Base-by-base conservation (phyloP, 2,888 invertebrate genomes). In the Drosophila quinaria region DNA sequence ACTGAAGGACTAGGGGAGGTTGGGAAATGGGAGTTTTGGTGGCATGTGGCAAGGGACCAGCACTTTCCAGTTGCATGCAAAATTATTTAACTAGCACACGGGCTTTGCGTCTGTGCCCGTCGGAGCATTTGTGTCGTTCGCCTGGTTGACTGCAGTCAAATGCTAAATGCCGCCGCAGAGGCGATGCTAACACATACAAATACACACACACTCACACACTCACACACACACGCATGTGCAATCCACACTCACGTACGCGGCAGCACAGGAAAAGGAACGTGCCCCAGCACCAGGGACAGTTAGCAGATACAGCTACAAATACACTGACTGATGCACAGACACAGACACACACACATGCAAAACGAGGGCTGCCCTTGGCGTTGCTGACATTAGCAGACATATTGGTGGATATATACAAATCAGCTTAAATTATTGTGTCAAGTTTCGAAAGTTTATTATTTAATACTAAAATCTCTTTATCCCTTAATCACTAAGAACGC, bases 111-210 rank as follows among this genome's bases (percentile, higher is more conserved):
- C 65, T 70, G 77, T 70, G 74, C 58, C 70, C 67, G 60, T 54
- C 62, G 80, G 65, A 80, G 81, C 67, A 71, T 75, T 80, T 80
- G 69, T 61, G 68, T 58, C 69, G 75, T 65, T 65, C 71, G 81
- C 78, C 64, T 83, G 65, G 77, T 62, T 83, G 77, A 58, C 72
- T 86, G 74, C 87, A 83, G 89, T 86, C 89, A 88, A 84, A 84
- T 88, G 80, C 87, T 87, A 89, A 84, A 84, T 83, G 87, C 89
- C 87, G 78, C 81, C 83, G 71, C 74, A 74, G 87, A 69, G 60
- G 73, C 59, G 67, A 74, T 63, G 67, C 39, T 59, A 49, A 52
- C 41, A 49, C 51, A 47, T 15, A 31, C 37, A 50, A 17, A 22
- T 31, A 78, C 41, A 62, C n/a, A 64, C 22, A 62, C 39, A 35